A percentile compares a stretch with the other conserved stretches of the same genome.
Evolutionary conservation across 2,113 vertebrate genomes (phyloP).

Genomic region (Lagenorhynchus albirostris): DNA sequence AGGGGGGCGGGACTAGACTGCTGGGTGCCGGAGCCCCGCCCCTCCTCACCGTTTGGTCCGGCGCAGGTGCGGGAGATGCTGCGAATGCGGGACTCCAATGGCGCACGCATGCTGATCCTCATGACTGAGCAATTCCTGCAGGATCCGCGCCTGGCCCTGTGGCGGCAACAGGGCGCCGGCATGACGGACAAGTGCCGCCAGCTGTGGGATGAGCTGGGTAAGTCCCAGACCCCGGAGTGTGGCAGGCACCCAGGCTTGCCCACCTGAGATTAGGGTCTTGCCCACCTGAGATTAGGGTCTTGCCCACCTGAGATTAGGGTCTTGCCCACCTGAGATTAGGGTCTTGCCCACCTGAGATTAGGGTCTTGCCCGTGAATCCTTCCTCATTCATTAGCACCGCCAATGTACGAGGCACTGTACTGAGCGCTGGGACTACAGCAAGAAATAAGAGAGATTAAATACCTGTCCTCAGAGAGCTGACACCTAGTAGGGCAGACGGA

Average conservation of each 20-base stretch:
- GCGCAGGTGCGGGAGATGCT: slow-evolving; percentile 83
- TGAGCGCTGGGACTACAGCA: not conserved
- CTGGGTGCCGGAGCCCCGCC: not conserved
- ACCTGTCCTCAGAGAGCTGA: not conserved
- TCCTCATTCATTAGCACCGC: not conserved
- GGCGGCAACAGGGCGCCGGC: slow-evolving; percentile 80
- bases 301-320: not conserved
- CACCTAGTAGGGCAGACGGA: not conserved
- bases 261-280: too few species aligned
- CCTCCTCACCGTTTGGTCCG: not conserved
- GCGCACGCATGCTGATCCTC: slow-evolving; percentile 81
- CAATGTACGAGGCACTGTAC: not conserved
- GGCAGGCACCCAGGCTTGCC: not conserved
- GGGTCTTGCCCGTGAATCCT: not conserved
- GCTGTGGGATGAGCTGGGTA: slow-evolving; percentile 83
- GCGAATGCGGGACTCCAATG: slow-evolving; percentile 82
- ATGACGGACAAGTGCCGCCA: slow-evolving; percentile 83
- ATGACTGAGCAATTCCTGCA: slow-evolving; percentile 83
- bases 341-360: not conserved
- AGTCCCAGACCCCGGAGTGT: not conserved
- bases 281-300: too few species aligned
- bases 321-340: not conserved
- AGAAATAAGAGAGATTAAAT: not conserved
- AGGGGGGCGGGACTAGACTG: accelerated
- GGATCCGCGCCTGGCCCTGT: slow-evolving; percentile 79